These are phyloP conservation scores for Anguilla japonica DNA, from an alignment of 2,113 vertebrate species.

Conservation along the genomic window DNA sequence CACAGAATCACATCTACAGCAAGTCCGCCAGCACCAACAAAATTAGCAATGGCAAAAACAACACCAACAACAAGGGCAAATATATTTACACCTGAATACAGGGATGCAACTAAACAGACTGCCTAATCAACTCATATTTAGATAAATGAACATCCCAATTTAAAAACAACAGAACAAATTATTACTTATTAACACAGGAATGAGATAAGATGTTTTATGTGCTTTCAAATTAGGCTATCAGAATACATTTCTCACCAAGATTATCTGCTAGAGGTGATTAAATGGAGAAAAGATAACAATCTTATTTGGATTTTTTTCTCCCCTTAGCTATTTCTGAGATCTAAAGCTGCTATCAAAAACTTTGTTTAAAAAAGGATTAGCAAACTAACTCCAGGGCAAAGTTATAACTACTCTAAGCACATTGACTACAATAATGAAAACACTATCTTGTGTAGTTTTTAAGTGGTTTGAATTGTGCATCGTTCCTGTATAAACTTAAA, in stretches of 20 bases:
- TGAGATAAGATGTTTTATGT: slow-evolving; percentile 37
- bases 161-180: slow-evolving; percentile 20
- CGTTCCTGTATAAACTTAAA: neutral
- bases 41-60: neutral
- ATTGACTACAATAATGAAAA: neutral
- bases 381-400: slow-evolving; percentile 1
- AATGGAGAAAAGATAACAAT: slow-evolving; percentile 22
- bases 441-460: neutral
- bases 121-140: neutral
- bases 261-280: slow-evolving; percentile 36
- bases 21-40: neutral
- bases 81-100: neutral
- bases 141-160: neutral
- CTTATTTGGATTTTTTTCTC: slow-evolving; percentile 24
- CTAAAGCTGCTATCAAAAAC: neutral
- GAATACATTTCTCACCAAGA: slow-evolving; percentile 26
- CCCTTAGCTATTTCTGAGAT: neutral
- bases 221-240: slow-evolving; percentile 34
- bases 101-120: neutral
- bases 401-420: neutral
- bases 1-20: neutral
- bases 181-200: slow-evolving; percentile 27
- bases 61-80: neutral
- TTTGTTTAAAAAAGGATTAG: neutral
- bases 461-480: neutral